phyloP scores from a whole-genome alignment of 2,888 invertebrate genomes.

The Chrysodeixis includens region DNA sequence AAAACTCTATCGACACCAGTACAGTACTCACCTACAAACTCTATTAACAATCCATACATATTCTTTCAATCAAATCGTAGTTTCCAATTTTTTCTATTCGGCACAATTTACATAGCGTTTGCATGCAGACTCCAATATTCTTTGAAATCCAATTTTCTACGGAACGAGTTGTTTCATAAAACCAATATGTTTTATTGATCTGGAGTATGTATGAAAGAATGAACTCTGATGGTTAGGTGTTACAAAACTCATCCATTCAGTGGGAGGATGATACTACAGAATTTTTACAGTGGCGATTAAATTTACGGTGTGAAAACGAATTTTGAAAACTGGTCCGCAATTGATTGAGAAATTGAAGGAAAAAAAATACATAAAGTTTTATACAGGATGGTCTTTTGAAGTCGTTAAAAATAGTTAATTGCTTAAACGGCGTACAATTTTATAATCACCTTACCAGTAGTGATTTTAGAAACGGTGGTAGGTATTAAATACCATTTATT shows the following conservation, averaged over 20 bases:
- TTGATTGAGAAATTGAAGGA: too few species aligned
- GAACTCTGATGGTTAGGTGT: constrained; percentile 3
- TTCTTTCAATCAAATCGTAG: constrained; percentile 44
- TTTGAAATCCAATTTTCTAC: constrained; percentile 56
- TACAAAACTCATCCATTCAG: neutral
- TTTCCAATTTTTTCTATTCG: constrained; percentile 39
- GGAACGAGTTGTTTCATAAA: constrained; percentile 46
- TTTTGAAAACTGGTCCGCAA: neutral
- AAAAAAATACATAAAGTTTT: too few species aligned
- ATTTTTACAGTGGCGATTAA: too few species aligned
- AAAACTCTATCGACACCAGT: neutral
- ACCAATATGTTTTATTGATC: constrained; percentile 47
- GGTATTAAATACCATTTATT: too few species aligned
- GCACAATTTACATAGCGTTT: constrained; percentile 45
- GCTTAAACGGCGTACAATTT: too few species aligned
- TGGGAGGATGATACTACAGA: too few species aligned
- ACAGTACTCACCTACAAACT: neutral
- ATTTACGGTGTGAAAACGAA: neutral
- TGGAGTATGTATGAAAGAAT: constrained; percentile 19
- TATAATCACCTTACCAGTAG: too few species aligned
- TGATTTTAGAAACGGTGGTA: too few species aligned
- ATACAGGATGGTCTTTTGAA: too few species aligned
- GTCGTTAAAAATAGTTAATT: too few species aligned
- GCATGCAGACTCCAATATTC: constrained; percentile 53
- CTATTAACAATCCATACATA: constrained; percentile 26